Evolutionary conservation across 2,888 invertebrate genomes (phyloP).

Genomic region (Spialia ferax): DNA sequence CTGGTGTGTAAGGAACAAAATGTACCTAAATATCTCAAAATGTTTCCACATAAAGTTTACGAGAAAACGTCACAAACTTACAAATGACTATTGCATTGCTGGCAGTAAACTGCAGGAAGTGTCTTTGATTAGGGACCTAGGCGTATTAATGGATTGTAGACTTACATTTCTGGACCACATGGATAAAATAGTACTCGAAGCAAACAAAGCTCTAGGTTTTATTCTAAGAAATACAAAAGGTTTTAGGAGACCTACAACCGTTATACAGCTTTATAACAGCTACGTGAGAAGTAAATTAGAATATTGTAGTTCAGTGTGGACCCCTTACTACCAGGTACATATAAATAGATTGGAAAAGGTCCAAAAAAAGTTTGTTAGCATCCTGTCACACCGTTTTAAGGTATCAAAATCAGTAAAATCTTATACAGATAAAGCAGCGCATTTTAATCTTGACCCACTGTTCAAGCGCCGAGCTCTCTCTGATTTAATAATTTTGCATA

Average conservation of each 20-base stretch:
- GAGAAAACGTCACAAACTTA: neutral
- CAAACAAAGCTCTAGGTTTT: neutral
- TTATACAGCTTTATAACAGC: neutral
- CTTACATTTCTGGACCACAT: neutral
- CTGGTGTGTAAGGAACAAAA: neutral
- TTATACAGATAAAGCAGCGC: too few species aligned
- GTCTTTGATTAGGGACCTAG: neutral
- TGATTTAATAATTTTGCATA: too few species aligned
- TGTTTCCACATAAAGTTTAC: conserved; percentile 1
- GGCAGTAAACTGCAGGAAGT: neutral
- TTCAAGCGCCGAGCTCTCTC: too few species aligned
- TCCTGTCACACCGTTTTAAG: too few species aligned
- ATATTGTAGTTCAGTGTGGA: conserved; percentile 1
- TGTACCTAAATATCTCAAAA: neutral
- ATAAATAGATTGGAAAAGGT: neutral
- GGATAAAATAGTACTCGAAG: neutral
- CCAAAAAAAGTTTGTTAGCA: too few species aligned
- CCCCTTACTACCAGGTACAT: neutral
- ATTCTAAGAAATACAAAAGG: neutral
- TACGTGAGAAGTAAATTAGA: neutral
- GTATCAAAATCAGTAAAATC: too few species aligned
- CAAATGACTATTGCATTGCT: neutral
- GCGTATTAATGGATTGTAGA: neutral
- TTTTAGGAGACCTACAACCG: too few species aligned
- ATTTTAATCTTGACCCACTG: too few species aligned